Evolutionary conservation across 2,113 vertebrate species (phyloP), one percentile per base, ranked within the genome.

Genomic region (Pelobates fuscus): DNA sequence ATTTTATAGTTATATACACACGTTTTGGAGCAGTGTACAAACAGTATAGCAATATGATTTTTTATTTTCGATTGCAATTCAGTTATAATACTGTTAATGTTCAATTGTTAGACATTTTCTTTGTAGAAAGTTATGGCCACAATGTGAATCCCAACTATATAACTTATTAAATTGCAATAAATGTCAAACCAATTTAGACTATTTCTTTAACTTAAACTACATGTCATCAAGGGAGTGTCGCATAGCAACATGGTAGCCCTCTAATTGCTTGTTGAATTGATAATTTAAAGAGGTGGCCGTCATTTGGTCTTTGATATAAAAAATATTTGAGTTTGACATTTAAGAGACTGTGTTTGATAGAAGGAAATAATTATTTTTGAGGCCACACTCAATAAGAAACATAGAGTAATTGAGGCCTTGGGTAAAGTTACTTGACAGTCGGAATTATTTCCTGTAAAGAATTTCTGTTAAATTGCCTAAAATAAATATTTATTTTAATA

Each of bases 161-260:
- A 23, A 69, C 29, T 41, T 37, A n/a, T 24, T 26, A 26, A 41
- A 27, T 23, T 37, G 24, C 43, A 59, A 58, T 58, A 70, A 70
- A 70, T 70, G 68, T 57, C 68, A 60, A 44, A 70, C 68, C 55
- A 59, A 70, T 70, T 59, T 70, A 70, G 11, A 60, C 18, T 41
- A 2, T 57, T 23, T 7, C 55, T 37, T 60, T 26, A 21, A 15
- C n/a, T 24, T 23, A 55, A 2, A 17, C n/a, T 55, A 20, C 20
- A 8, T 55, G 52, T 57, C 68, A 26, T 43, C 14, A 25, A 8
- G 23, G 57, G 57, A 60, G 57, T 71, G 57, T 71, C 69, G 49
- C 41, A 18, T 24, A 72, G 30, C 26, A 32, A 32, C 58, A 3
- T 49, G 8, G 12, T 23, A 63, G 26, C 29, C 25, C n/a, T 63